Evolutionary conservation across 2,113 vertebrate species (phyloP), one percentile per base, ranked within the genome.

Genomic region (Edolisoma coerulescens): DNA sequence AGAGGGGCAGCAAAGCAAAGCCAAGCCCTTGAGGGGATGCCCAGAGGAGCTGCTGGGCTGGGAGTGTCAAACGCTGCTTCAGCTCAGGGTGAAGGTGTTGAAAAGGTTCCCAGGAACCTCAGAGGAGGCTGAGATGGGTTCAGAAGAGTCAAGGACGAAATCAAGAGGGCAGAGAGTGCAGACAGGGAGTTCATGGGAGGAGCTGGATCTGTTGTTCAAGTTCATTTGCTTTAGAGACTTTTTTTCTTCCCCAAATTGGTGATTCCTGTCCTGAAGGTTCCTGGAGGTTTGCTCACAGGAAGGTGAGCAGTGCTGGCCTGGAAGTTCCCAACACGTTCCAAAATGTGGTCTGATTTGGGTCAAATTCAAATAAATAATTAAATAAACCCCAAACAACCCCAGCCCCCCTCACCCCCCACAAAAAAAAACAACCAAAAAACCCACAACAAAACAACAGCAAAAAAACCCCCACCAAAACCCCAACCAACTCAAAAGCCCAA

Each of bases 141-240:
- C 54, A 28, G 26, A 28, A 6, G 69, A 54, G 78, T 49, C 78
- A 57, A 61, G 68, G 74, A 21, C 59, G 44, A 70, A 84, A 32
- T 54, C 78, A 39, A 63, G 74, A 77, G 60, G 74, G 78, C 44
- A 30, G 15, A 39, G 77, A 65, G 68, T 13, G 79, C 56, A 54
- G 71, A 4, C 16, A n/a, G 49, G 81, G 53, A 52, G 56, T 8
- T 65, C 15, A 77, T 26, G 49, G 32, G 30, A 6, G 1, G 26
- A 44, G 94, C 23, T 16, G 44, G 61, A 1, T 5, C 17, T 26
- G 65, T 42, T 67, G 14, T 0, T 63, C 10, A 11, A 42, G 74
- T 6, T 4, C 1, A 1, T 75, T 24, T 30, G n/a, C 3, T 41
- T 53, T 9, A 6, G 1, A 11, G 60, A 2, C 0, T 2, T n/a